Conservation (phyloP, 37 sponge, comb jelly and placozoan genomes). For the Lycopodina hypogea region DNA sequence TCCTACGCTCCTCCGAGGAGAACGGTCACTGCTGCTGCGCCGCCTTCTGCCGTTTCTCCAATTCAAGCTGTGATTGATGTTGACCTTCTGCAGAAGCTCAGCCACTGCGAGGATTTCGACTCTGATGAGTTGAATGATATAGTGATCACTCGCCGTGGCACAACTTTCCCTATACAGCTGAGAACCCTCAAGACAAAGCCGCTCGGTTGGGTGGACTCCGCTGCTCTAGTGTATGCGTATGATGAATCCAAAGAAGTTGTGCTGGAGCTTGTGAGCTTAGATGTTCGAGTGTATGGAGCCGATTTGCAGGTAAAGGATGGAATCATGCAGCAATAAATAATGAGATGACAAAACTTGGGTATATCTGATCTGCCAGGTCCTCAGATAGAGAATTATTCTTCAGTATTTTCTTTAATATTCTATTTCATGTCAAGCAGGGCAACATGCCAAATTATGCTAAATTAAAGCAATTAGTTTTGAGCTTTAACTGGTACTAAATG, state of each 20-base stretch:
- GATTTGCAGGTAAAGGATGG: slow-evolving; percentile 9
- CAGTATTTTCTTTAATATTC: no score
- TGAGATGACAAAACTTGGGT: no score
- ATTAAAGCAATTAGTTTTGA: no score
- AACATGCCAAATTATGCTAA: no score
- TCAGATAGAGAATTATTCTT: no score
- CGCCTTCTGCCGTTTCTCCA: no score
- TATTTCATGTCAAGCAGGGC: no score
- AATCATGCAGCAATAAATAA: no score
- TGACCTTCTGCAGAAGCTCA: slow-evolving; percentile 29
- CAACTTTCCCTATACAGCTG: slow-evolving; percentile 29
- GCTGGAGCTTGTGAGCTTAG: slow-evolving; percentile 3
- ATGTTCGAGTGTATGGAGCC: not conserved
- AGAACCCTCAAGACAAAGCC: not conserved
- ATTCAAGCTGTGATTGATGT: slow-evolving; percentile 22
- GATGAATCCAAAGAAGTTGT: slow-evolving; percentile 12
- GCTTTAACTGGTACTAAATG: no score
- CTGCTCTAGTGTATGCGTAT: slow-evolving; percentile 10
- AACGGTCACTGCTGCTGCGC: no score
- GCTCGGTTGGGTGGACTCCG: slow-evolving; percentile 1
- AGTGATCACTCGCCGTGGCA: slow-evolving; percentile 44
- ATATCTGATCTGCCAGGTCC: no score
- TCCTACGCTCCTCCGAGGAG: no score
- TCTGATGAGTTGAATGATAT: slow-evolving; percentile 1
- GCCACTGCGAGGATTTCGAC: slow-evolving; percentile 35